Base-by-base conservation (phyloP, 2,113 vertebrate species). In the Mionectes macconnelli region DNA sequence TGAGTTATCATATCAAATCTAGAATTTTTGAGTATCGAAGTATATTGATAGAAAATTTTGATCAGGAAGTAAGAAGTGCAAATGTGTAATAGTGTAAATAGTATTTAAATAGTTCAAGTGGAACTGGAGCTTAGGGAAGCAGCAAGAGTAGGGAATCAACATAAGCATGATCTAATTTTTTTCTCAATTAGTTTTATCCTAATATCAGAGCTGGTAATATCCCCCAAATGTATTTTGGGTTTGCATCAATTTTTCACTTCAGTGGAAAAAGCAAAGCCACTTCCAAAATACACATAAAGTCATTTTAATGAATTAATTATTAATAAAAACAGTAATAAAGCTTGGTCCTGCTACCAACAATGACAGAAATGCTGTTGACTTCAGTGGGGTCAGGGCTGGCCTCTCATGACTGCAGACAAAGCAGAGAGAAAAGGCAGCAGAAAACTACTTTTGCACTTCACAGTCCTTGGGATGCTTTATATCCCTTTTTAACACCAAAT, bases 291-390 rank as follows among this genome's bases (percentile, higher is more conserved):
- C 1, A 1, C 28, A 16, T 15, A 16, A 24, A 70, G 20, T 53
- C 27, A 63, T 74, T 70, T 60, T 30, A 5, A 77, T 35, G 23
- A 74, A 77, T 88, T 45, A 91, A 67, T 86, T 96, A n/a, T 85
- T 90, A 93, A 74, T 91, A 79, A 77, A 85, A 93, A 22, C 60
- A 72, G 67, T 39, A 81, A 50, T 69, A 73, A 88, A 86, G 12
- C 25, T 57, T 67, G 8, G 39, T 68, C 59, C 70, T 80, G 35
- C 72, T 74, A 13, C 59, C 47, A 70, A 50, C 78, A 81, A 16
- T 93, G 90, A 74, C 90, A 93, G 75, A 64, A 83, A 37, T 40
- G 85, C 47, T 90, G 67, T 76, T 90, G 75, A 86, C 64, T 92
- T 90, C 47, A 19, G 10, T 63, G 50, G 14, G 78, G 50, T 94